phyloP scores from a whole-genome alignment of 2,797 vertebrate genomes.

The Helostoma temminkii region DNA sequence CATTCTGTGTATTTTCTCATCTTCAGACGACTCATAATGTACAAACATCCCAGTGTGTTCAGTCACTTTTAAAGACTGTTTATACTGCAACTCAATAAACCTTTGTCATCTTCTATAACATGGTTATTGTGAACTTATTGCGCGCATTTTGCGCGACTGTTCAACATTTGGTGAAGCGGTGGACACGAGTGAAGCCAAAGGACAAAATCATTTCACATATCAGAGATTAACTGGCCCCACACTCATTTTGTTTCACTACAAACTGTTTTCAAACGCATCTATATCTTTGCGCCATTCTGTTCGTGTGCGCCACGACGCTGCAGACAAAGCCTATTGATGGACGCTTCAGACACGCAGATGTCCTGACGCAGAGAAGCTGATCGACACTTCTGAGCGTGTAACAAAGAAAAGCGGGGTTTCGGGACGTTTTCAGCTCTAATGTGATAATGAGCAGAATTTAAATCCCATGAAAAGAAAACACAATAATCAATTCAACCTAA shows the following conservation, averaged over 20 bases:
- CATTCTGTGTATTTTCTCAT: constrained; percentile 59
- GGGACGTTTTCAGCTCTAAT: too few species aligned
- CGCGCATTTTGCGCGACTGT: constrained; percentile 53
- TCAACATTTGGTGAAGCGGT: not conserved
- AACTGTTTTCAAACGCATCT: too few species aligned
- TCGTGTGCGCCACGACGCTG: not conserved
- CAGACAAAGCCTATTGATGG: constrained; percentile 11
- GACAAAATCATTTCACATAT: not conserved
- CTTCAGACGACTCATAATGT: constrained; percentile 43
- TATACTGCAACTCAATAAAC: constrained; percentile 79
- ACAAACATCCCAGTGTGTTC: constrained; percentile 57
- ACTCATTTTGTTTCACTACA: too few species aligned
- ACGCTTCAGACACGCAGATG: too few species aligned
- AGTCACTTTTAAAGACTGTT: constrained; percentile 75
- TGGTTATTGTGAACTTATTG: constrained; percentile 46
- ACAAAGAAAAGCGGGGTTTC: too few species aligned
- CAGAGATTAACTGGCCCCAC: not conserved
- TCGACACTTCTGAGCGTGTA: not conserved
- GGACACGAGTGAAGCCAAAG: not conserved
- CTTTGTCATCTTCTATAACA: constrained; percentile 72
- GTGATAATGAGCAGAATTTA: too few species aligned
- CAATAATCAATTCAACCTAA: too few species aligned
- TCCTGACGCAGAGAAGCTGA: not conserved
- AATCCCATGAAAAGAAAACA: too few species aligned
- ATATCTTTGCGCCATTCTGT: not conserved